Base-by-base conservation (phyloP, 2,113 vertebrate species). In the Oryzias woworae region DNA sequence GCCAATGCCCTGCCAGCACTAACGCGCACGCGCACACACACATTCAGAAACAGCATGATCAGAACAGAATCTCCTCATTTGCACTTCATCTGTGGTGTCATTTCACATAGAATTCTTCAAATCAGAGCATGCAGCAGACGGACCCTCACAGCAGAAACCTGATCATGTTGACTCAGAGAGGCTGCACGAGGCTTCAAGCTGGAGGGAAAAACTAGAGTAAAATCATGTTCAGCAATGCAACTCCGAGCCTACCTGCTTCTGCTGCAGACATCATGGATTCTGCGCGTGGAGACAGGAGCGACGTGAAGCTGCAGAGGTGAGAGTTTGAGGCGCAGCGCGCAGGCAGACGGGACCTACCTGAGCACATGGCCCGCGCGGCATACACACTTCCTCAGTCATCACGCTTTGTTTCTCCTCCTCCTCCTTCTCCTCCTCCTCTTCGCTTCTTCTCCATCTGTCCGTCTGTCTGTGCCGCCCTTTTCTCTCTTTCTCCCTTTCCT, bases 321-420 rank as follows among this genome's bases (percentile, higher is more conserved):
- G 28, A 31, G 14, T 17, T 22, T 43, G 48, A 62, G 8, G 36
- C 26, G 26, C 26, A 28, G 36, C 36, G 64, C 2, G 13, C 62
- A 5, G 17, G 50, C 52, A n/a, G 53, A 72, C 0, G 58, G 79
- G 43, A 87, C 85, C 70, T 91, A 92, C 91, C 91, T 92, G 90
- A 88, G 85, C 86, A 87, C 89, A 88, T 86, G 89, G 85, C 75
- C 85, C 60, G 57, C 81, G 82, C 74, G 83, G 80, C 69, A 62
- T 14, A 53, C 75, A 61, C 79, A 83, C 82, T 86, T 90, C 83
- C 85, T 85, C 81, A 70, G 80, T 86, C 73, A 81, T 75, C 79
- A 81, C 54, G 85, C 88, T 91, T 89, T 89, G 86, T 90, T 80
- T 88, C 80, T 83, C 77, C 80, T 84, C 76, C 84, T 69, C 78